Evolutionary conservation across 2,797 vertebrate species (phyloP), one percentile per base, ranked within the genome.

Genomic region (Malurus splendens): DNA sequence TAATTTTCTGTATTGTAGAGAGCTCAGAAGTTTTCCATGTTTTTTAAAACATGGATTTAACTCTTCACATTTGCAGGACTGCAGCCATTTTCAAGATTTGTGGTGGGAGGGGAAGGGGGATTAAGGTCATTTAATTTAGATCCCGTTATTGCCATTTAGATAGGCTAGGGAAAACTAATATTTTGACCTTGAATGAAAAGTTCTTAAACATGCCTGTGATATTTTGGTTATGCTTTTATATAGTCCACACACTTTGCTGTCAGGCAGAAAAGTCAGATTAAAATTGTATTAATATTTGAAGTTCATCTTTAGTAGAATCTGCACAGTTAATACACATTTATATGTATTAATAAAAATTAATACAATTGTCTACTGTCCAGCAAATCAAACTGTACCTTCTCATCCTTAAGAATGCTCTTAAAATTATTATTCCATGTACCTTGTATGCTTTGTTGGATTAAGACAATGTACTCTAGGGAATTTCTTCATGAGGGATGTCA

Each of bases 401-500:
- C 0, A 0, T 61, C 78, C 84, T 91, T 52, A 90, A 51, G 67
- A 54, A 64, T 33, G 50, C 52, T 41, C 39, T 57, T 57, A 64
- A 80, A 91, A 88, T 67, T 38, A 72, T 33, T 68, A 62, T 81
- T 87, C 70, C 66, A 33, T 75, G 55, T 62, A 59, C 80, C 68
- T 61, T 65, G 62, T 83, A n/a, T 59, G 59, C 44, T 62, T 72
- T 72, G 44, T 18, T 80, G 44, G 57, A 90, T 89, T 75, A 80
- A 94, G 86, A 91, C 47, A 61, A 84, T 93, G 27, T 33, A 61
- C 33, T 89, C 79, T 11, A 44, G 76, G 82, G 89, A 87, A 91
- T 94, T 91, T 90, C 78, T 83, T 78, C 42, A 32, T 61, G 60
- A 90, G 42, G n/a, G 33, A 76, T 92, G 79, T 89, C 86, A 87